Evolutionary conservation across 2,113 vertebrate genomes (phyloP).

Genomic region (Nymphicus hollandicus): DNA sequence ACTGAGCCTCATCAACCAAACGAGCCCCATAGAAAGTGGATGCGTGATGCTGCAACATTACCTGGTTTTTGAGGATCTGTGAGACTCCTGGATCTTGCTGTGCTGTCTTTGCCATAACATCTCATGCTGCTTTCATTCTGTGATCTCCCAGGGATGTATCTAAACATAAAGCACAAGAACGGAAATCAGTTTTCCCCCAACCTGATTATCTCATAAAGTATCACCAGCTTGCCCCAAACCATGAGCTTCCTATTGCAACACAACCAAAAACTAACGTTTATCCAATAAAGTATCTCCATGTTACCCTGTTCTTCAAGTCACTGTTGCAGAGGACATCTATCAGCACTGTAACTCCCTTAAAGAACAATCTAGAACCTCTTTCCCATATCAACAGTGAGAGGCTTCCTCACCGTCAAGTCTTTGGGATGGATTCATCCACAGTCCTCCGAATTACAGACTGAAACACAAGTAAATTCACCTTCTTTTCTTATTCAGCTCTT

Average conservation of each 20-base stretch:
- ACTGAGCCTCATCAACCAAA: not conserved
- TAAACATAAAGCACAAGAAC: conserved; percentile 23
- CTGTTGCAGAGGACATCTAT: not conserved
- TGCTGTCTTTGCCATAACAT: conserved; percentile 16
- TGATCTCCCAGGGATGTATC: conserved; percentile 6
- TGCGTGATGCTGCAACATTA: not conserved
- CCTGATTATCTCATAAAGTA: not conserved
- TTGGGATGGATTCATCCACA: not conserved
- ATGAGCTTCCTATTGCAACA: not conserved
- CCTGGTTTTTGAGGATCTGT: conserved; percentile 18
- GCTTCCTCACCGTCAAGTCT: not conserved
- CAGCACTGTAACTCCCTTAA: not conserved
- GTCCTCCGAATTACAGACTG: not conserved
- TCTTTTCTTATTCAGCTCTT: not conserved
- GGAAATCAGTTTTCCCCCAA: not conserved
- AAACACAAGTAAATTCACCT: not conserved
- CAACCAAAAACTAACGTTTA: not conserved
- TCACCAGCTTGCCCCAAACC: not conserved
- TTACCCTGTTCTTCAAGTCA: not conserved
- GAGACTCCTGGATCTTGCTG: conserved; percentile 15
- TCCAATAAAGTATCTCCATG: not conserved
- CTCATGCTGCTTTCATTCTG: conserved; percentile 50
- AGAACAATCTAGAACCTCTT: not conserved
- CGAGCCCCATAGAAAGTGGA: not conserved
- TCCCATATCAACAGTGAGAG: not conserved